Base-by-base conservation (phyloP, 2,888 invertebrate genomes). In the Megaustenia siamemsis region DNA sequence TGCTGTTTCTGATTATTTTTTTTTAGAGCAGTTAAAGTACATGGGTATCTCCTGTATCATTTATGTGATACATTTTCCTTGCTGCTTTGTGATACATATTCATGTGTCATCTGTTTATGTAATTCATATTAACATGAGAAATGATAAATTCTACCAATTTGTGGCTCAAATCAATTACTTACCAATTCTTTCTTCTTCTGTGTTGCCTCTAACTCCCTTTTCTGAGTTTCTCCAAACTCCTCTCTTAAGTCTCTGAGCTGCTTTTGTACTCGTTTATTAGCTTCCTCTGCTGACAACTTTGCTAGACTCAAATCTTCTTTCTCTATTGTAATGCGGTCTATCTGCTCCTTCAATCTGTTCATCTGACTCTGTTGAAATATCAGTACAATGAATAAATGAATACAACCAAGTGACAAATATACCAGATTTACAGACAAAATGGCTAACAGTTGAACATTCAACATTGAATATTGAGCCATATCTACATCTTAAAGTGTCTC, bases 251-350 rank as follows among this genome's bases (percentile, higher is more conserved):
- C 95, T 88, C 93, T 96, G 96, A 92, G 96, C 94, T 69, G 97
- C 95, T 88, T 96, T 95, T 89, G 96, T 94, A 81, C 96, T 93
- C 97, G 96, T 90, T 97, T 96, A 60, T 96, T 95, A 84, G 96
- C 96, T 89, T 98, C 98, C 86, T 97, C 96, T 0, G 96, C 95
- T 82, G 95, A 95, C 89, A 96, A 96, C 91, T 98, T 98, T 8
- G 87, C 85, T 35, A 86, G 71, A 10, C 75, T 79, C 35, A 89
- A 8, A 40, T 90, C 87, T 21, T 92, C 91, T 69, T 96, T 95
- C 92, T 98, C 98, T 1, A 95, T 95, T 91, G 96, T 96, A 56
- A 96, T 90, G 90, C 96, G 96, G 81, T 97, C 97, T 24, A 96
- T 94, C 24, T 96, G 95, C 91, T 97, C 97, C 92, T 97, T 97